A percentile compares a stretch with the other conserved stretches of the same genome.
phyloP scores from a whole-genome alignment of 2,797 vertebrate genomes.

The Pangasius mekongensis region DNA sequence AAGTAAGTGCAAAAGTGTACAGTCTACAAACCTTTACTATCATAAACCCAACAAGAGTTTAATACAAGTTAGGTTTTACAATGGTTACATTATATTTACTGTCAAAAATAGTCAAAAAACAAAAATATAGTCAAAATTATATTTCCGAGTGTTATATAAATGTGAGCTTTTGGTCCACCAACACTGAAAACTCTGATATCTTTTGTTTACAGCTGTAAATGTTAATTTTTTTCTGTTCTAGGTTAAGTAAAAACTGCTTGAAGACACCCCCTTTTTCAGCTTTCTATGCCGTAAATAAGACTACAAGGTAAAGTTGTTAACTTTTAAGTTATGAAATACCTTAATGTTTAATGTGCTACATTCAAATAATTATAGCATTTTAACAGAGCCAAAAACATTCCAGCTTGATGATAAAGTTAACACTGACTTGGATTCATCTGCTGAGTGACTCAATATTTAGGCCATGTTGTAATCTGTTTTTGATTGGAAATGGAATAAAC shows the following conservation, averaged over 20 bases:
- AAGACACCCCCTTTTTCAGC: neutral
- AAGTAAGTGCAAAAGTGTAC: neutral
- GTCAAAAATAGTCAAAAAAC: neutral
- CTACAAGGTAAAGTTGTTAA: neutral
- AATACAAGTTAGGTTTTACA: no score
- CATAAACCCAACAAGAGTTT: neutral
- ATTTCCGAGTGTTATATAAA: no score
- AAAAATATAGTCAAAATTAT: neutral
- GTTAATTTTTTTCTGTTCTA: neutral
- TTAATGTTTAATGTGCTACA: neutral
- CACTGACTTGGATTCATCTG: neutral
- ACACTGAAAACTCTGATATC: neutral
- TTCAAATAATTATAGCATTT: neutral
- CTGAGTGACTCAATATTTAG: neutral
- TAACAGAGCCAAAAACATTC: neutral
- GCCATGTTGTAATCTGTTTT: neutral
- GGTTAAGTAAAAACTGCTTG: neutral
- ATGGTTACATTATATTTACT: no score
- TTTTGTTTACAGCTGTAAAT: neutral
- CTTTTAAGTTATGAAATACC: neutral
- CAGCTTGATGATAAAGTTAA: neutral
- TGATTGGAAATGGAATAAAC: neutral
- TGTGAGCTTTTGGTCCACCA: neutral
- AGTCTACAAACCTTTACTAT: neutral
- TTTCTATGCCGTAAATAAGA: neutral